phyloP scores from a whole-genome alignment of 2,113 vertebrate genomes.

The Notothenia rossii region DNA sequence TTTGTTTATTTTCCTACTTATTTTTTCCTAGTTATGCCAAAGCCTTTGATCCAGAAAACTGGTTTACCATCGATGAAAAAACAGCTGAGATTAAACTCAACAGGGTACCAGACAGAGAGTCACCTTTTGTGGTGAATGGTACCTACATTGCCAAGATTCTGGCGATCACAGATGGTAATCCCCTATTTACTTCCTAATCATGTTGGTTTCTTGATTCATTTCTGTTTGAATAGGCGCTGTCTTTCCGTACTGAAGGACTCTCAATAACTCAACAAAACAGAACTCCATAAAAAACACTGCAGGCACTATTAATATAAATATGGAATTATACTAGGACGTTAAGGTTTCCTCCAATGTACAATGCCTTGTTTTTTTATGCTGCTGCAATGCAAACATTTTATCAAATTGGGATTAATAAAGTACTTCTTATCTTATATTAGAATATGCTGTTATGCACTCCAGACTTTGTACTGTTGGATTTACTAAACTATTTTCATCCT shows the following conservation, averaged over 20 bases:
- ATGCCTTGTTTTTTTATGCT: too few species aligned
- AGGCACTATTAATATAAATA: too few species aligned
- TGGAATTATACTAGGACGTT: too few species aligned
- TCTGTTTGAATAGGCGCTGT: too few species aligned
- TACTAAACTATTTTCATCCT: constrained; percentile 1
- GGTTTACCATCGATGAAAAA: constrained; percentile 88
- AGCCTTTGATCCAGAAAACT: constrained; percentile 88
- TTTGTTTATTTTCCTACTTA: background rate
- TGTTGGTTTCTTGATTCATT: too few species aligned
- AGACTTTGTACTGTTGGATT: background rate
- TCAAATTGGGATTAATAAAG: too few species aligned
- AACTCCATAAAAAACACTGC: too few species aligned
- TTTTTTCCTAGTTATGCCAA: constrained; percentile 86
- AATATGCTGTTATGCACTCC: background rate
- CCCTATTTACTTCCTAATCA: background rate
- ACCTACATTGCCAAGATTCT: constrained; percentile 89
- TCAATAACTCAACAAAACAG: too few species aligned
- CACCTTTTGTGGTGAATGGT: constrained; percentile 85
- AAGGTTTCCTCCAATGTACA: too few species aligned
- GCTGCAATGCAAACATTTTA: too few species aligned
- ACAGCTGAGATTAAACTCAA: constrained; percentile 90
- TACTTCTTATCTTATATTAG: too few species aligned
- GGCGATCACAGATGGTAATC: constrained; percentile 87
- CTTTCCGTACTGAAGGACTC: too few species aligned
- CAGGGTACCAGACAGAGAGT: constrained; percentile 87